phyloP scores from a whole-genome alignment of 2,888 invertebrate species.

The Oscheius sp. region DNA sequence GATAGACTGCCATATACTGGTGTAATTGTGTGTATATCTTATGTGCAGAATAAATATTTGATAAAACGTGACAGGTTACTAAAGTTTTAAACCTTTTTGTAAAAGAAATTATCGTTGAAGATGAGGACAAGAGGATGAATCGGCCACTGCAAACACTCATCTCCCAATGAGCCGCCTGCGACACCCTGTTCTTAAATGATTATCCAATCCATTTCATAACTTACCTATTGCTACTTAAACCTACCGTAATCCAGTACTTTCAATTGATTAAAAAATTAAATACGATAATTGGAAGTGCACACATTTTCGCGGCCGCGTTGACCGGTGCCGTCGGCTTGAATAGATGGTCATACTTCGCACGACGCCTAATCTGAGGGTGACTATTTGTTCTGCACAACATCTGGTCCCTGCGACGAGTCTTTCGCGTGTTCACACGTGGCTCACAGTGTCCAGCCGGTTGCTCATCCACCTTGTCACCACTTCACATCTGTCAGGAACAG shows the following conservation, averaged over 20 bases:
- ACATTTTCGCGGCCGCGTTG: not conserved
- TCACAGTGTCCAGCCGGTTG: conserved; percentile 31
- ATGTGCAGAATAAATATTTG: conserved; percentile 2
- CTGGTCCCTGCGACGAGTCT: conserved; percentile 30
- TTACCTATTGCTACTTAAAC: not conserved
- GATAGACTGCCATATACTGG: conserved; percentile 12
- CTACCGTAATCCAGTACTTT: not conserved
- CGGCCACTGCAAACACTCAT: conserved; percentile 37
- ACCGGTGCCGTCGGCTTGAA: conserved; percentile 17
- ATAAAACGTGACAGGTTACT: not conserved
- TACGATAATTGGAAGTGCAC: no score
- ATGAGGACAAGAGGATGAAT: conserved; percentile 31
- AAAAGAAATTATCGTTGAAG: conserved; percentile 12
- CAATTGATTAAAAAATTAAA: no score
- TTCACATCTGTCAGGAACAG: not conserved
- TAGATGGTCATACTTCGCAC: conserved; percentile 28
- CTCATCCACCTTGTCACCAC: conserved; percentile 17
- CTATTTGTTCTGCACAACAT: conserved; percentile 31
- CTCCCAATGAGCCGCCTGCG: conserved; percentile 36
- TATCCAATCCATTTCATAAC: conserved; percentile 1
- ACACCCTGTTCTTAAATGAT: conserved; percentile 34
- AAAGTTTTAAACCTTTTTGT: conserved; percentile 9
- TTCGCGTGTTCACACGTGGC: conserved; percentile 35
- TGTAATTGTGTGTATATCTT: conserved; percentile 1
- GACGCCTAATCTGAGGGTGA: conserved; percentile 30